Base-by-base conservation (phyloP, 2,888 invertebrate species). In the Cylindroiulus punctatus region DNA sequence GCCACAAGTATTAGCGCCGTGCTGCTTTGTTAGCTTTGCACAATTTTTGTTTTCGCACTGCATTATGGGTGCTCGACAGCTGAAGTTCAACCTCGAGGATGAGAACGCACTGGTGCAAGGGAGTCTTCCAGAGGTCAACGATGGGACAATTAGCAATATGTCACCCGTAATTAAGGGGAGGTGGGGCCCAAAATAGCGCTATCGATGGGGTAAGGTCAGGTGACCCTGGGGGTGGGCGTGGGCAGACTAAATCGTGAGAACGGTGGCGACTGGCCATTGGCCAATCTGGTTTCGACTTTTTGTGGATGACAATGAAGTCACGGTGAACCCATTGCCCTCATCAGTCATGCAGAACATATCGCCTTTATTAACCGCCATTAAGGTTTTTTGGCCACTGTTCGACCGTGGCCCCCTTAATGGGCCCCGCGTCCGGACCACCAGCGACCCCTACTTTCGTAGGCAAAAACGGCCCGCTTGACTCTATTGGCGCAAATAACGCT, bases 101-200 rank as follows among this genome's bases (percentile, higher is more conserved):
- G 57, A n/a, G 57, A n/a, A n/a, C 7, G 36, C 36, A 36, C 7
- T 42, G 42, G 12, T 10, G 44, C 10, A 44, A 44, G 5, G 36
- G 12, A 44, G 65, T 65, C 26, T 8, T 26, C 65, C 10, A 26
- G 65, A 65, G 82, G 32, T 82, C 82, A 82, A 32, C 36, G 42
- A 82, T 36, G 82, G 36, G 82, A 82, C 82, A 82, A 82, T 82
- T 82, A 82, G 82, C 82, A 82, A 36, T 82, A 82, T 82, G 82
- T 82, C 82, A 82, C 42, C 82, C 22, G 42, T 22, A 82, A 82
- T 82, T 82, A 82, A 36, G 7, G 65, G 26, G 26, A 65, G 57
- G 57, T 19, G 57, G 57, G 57, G n/a, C 65, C 65, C 26, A 26
- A 57, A 57, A 57, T 57, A n/a, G 57, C 57, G n/a, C 57, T 57